Conservation (phyloP, 2,797 vertebrate species). For the Platalea minor region DNA sequence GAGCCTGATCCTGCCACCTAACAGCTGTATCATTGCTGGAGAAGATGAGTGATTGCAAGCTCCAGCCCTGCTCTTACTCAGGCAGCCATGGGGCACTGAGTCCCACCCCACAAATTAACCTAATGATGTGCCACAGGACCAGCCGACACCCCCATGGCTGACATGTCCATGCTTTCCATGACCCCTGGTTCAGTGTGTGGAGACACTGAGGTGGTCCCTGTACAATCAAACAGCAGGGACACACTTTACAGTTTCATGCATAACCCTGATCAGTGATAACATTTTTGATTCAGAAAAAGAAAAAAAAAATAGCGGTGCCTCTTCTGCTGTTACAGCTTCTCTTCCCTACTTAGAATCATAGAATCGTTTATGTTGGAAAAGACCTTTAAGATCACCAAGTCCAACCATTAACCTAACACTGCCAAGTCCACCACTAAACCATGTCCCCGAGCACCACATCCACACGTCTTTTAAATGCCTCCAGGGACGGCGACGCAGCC, state of each 20-base stretch:
- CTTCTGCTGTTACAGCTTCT: not conserved
- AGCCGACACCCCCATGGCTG: not conserved
- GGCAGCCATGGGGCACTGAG: not conserved
- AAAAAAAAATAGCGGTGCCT: not conserved
- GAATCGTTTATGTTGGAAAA: too few species aligned
- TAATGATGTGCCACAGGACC: not conserved
- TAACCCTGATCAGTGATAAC: not conserved
- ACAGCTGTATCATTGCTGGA: not conserved
- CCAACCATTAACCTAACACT: too few species aligned
- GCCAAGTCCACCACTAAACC: too few species aligned
- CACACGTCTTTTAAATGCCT: too few species aligned
- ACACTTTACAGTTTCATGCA: not conserved
- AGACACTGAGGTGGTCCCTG: not conserved
- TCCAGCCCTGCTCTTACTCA: not conserved
- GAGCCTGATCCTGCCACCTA: not conserved
- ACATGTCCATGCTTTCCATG: not conserved
- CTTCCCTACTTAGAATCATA: not conserved
- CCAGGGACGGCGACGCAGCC: too few species aligned
- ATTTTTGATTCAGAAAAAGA: not conserved
- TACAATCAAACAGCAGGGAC: not conserved
- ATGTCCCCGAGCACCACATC: too few species aligned
- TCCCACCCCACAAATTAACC: not conserved
- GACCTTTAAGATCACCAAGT: too few species aligned
- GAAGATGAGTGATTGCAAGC: rapidly evolving
- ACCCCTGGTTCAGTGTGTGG: not conserved